These are phyloP conservation scores for Alentia gelatinosa DNA, from an alignment of 2,888 invertebrate genomes.

Conservation along the genomic window DNA sequence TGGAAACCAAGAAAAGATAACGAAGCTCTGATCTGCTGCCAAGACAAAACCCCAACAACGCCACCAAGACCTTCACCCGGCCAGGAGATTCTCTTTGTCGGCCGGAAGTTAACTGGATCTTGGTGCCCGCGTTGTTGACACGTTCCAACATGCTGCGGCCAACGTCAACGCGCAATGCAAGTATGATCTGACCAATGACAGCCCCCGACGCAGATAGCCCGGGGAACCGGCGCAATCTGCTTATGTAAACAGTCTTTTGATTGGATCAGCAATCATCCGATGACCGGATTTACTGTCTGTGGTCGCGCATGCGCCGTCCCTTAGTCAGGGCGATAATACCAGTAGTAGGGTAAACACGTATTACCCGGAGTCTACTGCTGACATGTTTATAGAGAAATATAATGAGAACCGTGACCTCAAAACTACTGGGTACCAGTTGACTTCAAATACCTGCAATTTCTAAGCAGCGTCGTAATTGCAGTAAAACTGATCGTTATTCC, in stretches of 20 bases:
- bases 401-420: too few species aligned
- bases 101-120: neutral
- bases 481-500: too few species aligned
- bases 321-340: neutral
- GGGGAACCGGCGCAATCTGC: neutral
- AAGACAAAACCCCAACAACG: too few species aligned
- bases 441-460: too few species aligned
- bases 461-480: too few species aligned
- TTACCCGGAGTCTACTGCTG: too few species aligned
- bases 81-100: neutral
- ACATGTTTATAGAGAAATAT: too few species aligned
- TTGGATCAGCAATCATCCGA: slow-evolving; percentile 2
- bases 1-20: too few species aligned
- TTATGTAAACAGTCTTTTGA: neutral
- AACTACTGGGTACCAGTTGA: too few species aligned
- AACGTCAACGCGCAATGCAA: slow-evolving; percentile 9
- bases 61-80: neutral
- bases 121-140: neutral
- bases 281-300: neutral
- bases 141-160: neutral
- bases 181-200: neutral
- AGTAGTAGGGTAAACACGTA: too few species aligned
- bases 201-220: neutral
- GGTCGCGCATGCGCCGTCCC: neutral
- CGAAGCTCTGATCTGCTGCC: too few species aligned